A percentile compares a stretch with the other conserved stretches of the same genome.
These are phyloP conservation scores for Strix aluco DNA, from an alignment of 2,113 vertebrate species.

Conservation along the genomic window DNA sequence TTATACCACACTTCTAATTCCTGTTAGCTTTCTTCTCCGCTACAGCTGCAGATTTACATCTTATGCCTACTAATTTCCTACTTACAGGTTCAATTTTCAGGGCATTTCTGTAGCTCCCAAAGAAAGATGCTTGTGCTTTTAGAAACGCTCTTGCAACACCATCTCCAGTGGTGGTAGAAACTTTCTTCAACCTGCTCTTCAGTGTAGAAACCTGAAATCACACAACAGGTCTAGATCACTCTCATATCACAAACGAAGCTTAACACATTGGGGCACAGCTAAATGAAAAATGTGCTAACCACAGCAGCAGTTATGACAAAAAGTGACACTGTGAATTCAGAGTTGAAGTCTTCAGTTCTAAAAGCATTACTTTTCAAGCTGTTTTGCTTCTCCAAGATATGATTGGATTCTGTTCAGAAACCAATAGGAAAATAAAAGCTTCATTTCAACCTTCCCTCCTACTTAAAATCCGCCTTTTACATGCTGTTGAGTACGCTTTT, in stretches of 20 bases:
- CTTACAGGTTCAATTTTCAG: constrained; percentile 93
- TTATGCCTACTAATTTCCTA: constrained; percentile 28
- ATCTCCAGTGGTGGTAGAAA: constrained; percentile 91
- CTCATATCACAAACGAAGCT: not conserved
- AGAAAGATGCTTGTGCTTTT: constrained; percentile 92
- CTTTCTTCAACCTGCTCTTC: constrained; percentile 93
- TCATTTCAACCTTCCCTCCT: not conserved
- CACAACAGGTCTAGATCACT: constrained; percentile 13
- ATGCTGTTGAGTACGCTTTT: not conserved
- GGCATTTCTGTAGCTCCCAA: constrained; percentile 94
- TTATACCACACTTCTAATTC: not conserved
- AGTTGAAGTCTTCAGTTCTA: not conserved
- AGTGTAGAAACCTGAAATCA: constrained; percentile 86
- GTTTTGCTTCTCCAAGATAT: not conserved
- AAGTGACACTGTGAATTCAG: not conserved
- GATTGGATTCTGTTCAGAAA: not conserved
- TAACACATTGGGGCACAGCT: not conserved
- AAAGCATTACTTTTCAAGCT: constrained; percentile 21
- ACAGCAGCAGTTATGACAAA: not conserved
- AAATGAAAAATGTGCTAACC: not conserved
- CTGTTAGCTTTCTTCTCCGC: not conserved
- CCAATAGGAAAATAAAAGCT: not conserved
- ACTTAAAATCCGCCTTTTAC: not conserved
- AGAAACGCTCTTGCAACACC: constrained; percentile 94
- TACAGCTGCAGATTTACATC: not conserved